Conservation (phyloP, 2,888 invertebrate genomes). For the Parascotia fuliginaria region DNA sequence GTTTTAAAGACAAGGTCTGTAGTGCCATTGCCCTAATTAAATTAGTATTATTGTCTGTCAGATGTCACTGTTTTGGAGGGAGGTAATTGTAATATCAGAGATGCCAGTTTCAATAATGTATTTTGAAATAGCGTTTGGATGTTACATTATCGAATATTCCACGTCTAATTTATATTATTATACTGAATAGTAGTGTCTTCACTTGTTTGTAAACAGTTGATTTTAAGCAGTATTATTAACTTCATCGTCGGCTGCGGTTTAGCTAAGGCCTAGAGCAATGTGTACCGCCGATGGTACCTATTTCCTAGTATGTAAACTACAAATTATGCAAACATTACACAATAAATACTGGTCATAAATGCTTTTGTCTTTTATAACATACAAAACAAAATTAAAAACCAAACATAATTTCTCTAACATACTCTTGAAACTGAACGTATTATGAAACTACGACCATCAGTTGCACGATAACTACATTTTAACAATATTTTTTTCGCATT, state of each 20-base stretch:
- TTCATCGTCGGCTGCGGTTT: too few relatives aligned
- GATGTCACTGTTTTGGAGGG: slow-evolving; percentile 6
- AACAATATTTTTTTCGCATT: slow-evolving; percentile 54
- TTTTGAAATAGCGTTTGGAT: not conserved
- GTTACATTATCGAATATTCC: not conserved
- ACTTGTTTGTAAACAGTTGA: too few relatives aligned
- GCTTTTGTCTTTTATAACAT: not conserved
- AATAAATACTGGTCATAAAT: slow-evolving; percentile 1
- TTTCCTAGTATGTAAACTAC: too few relatives aligned
- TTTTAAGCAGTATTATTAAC: too few relatives aligned
- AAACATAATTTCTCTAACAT: slow-evolving; percentile 27
- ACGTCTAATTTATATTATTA: too few relatives aligned
- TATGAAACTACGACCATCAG: slow-evolving; percentile 30
- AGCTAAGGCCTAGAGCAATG: too few relatives aligned
- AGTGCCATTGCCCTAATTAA: slow-evolving; percentile 4
- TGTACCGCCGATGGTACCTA: too few relatives aligned
- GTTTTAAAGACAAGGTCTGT: slow-evolving; percentile 5
- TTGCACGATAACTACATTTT: slow-evolving; percentile 37
- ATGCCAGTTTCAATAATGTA: not conserved
- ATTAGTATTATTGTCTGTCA: slow-evolving; percentile 5
- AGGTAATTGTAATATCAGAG: not conserved
- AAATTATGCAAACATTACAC: too few relatives aligned
- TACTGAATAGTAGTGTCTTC: too few relatives aligned
- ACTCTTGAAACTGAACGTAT: slow-evolving; percentile 28
- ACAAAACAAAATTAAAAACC: slow-evolving; percentile 34